phyloP scores from a whole-genome alignment of 2,888 invertebrate genomes.

The Drosophila gaucha region DNA sequence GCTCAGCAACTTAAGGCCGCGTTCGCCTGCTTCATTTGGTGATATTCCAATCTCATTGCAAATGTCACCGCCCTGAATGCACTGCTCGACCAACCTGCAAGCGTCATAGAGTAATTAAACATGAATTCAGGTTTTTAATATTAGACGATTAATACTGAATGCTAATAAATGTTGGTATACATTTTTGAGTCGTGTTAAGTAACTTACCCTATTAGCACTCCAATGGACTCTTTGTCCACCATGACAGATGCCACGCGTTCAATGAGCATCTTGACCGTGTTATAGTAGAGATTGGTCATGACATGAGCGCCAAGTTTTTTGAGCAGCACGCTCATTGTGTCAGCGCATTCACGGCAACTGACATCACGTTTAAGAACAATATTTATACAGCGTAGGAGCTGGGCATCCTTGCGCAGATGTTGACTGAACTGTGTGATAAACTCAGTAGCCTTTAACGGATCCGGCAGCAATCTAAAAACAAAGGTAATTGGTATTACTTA shows the following conservation, averaged over 20 bases:
- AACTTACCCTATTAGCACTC: slow-evolving; percentile 88
- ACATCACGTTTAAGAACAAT: slow-evolving; percentile 94
- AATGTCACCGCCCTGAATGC: slow-evolving; percentile 89
- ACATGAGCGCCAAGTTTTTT: slow-evolving; percentile 97
- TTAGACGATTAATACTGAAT: neutral
- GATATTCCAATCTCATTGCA: slow-evolving; percentile 92
- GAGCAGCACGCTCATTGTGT: slow-evolving; percentile 92
- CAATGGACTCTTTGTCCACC: slow-evolving; percentile 95
- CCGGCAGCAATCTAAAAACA: slow-evolving; percentile 91
- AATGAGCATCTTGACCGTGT: slow-evolving; percentile 96
- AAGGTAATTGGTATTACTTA: neutral
- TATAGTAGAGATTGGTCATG: slow-evolving; percentile 97
- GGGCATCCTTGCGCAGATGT: slow-evolving; percentile 90
- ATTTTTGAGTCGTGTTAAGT: neutral
- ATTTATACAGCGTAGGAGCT: slow-evolving; percentile 92
- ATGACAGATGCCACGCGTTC: slow-evolving; percentile 98
- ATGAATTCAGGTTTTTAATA: slow-evolving; percentile 1
- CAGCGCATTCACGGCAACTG: slow-evolving; percentile 97
- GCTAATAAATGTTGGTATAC: neutral
- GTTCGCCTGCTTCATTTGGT: slow-evolving; percentile 92
- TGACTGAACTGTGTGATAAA: slow-evolving; percentile 93
- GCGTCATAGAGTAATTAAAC: neutral
- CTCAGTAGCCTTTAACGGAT: slow-evolving; percentile 96
- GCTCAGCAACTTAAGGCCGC: slow-evolving; percentile 94
- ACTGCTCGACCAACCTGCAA: slow-evolving; percentile 87